Base-by-base conservation (phyloP, 2,113 vertebrate genomes). In the Cyphomyrus plagiostoma region DNA sequence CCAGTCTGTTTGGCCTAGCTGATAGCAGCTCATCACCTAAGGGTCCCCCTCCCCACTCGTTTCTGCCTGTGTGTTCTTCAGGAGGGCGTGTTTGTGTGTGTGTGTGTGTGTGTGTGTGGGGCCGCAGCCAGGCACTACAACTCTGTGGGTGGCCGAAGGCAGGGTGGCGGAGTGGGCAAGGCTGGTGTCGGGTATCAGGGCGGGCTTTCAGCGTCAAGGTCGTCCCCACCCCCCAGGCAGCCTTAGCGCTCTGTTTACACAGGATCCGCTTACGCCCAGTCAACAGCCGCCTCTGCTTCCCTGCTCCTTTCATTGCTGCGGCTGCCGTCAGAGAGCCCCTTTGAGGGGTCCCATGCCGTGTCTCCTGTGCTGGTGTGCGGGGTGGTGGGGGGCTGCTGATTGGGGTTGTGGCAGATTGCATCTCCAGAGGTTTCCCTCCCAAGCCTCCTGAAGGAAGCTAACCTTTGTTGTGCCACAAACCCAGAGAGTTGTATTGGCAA, bases 241-340 rank as follows among this genome's bases (percentile, higher is more conserved):
- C 80, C 42, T 19, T 17, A 23, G 53, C 62, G 35, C 11, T 91
- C 90, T 91, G 84, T 93, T 92, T 92, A 91, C 90, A 90, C 90
- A 91, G 87, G 90, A 88, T 93, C 89, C 46, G 74, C 91, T 93
- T 93, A 91, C 90, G 5, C 70, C 87, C 91, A 74, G 89, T 92
- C 91, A 92, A 91, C 90, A 90, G 89, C 74, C 21, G 88, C 62
- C 90, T 89, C 52, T 85, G 80, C 90, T 90, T 80, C 90, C 90
- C 90, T 90, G 85, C 80, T 88, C 90, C 82, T 91, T 89, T 91
- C 91, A 91, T 56, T 88, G 39, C 88, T 2, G 26, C 5, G 56
- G 77, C 26, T n/a, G 50, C 49, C n/a, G 50, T 53, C 85, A 56
- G 85, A 87, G 23, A n/a, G 17, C n/a, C 15, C 85, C 45, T n/a